Evolutionary conservation across 2,113 vertebrate species (phyloP), one percentile per base, ranked within the genome.

Genomic region (Sakesphorus luctuosus): DNA sequence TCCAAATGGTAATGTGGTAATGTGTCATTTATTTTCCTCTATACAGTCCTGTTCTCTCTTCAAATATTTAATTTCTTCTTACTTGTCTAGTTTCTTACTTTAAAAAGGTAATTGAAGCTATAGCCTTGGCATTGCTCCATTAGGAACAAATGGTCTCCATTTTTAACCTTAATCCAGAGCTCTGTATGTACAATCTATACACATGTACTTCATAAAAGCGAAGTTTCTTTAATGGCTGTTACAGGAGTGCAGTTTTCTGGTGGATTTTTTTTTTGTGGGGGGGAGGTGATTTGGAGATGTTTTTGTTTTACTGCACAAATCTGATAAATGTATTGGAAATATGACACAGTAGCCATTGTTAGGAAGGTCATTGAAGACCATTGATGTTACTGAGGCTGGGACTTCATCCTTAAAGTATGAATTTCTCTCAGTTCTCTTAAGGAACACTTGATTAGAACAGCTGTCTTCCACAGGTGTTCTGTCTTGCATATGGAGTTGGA

Each of bases 1-100:
- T 93, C 84, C 73, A 92, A 97, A 97, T 40, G 61, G 18, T 74
- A 68, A 43, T 46, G 59, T 86, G 71, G 67, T 43, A 46, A 67
- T 79, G 53, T 76, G 21, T 40, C 26, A 26, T 80, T 77, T 50
- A 13, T 20, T 29, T 53, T 44, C 14, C 13, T 6, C 35, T 29
- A 18, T 74, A 28, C 53, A 80, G 15, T 55, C 72, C 40, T 53
- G 6, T 72, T 90, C 58, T 87, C 26, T 79, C 40, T 92, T 95
- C 38, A 79, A 68, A 78, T 40, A 74, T n/a, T 24, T 20, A 24
- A 33, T 73, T 81, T 73, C 11, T 74, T 72, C 18, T 63, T 65
- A 59, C 11, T 73, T 65, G 19, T 33, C 15, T 59, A 52, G 21
- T 21, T 84, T 36, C 13, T n/a, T 44, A 3, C 20, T 73, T 62